Evolutionary conservation across 1,140 invertebrate genomes (phyloP), one percentile per base, ranked within the genome.

Genomic region (Drosophila lacteicornis): DNA sequence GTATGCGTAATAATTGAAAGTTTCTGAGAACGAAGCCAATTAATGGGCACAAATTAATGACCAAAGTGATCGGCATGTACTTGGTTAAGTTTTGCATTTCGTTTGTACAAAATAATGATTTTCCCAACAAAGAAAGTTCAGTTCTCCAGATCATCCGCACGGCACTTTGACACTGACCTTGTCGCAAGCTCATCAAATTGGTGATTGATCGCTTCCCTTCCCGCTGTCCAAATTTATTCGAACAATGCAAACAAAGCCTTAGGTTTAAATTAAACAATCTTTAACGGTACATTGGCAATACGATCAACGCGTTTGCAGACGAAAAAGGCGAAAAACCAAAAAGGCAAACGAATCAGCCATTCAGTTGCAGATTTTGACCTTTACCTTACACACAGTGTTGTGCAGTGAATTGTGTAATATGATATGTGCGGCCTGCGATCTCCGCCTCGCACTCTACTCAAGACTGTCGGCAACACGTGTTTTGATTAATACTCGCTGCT

Each of bases 401-500:
- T 22, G 30, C 36, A 70, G 67, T 42, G 56, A 50, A 65, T 65
- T 76, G 61, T 73, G 74, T 73, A 82, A 78, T 76, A 63, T 53
- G 49, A 63, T 62, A n/a, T 50, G 36, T 62, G 46, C 36, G 11
- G n/a, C 25, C 40, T 50, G 15, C 27, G 5, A 36, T 62, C 33
- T 5, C 27, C 36, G 11, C 7, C 11, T 47, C 12, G 19, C 15
- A 12, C 15, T 27, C 17, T 19, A 56, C 40, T 61, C 38, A 59
- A 47, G 51, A 36, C 33, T 13, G 66, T 47, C 30, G 43, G 47
- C 65, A 49, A 65, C 76, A 84, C 81, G 81, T 84, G 81, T 47
- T 49, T 85, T 81, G 82, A 81, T 77, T 81, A 80, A 67, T 71
- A 67, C 77, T 63, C 51, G 55, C 50, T 79, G 69, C 62, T 63